Evolutionary conservation across 2,113 vertebrate genomes (phyloP).

Genomic region (Pluvialis apricaria): DNA sequence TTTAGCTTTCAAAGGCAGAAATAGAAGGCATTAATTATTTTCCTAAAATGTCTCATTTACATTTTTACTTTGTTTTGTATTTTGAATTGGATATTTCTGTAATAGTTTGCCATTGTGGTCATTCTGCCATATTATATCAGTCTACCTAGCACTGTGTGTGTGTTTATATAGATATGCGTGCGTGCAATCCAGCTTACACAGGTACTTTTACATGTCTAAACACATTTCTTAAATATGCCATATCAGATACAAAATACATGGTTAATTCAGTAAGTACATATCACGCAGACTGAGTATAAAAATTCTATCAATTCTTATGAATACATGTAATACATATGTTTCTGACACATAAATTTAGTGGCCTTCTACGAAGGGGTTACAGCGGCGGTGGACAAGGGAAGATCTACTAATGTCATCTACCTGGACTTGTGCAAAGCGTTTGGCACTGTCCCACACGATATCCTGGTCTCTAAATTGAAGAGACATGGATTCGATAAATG

Average conservation of each 20-base stretch:
- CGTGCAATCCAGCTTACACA: background rate
- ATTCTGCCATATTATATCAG: background rate
- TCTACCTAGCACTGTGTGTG: background rate
- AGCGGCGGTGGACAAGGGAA: no score
- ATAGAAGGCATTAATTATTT: background rate
- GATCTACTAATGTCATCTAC: no score
- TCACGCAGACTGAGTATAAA: background rate
- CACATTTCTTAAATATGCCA: background rate
- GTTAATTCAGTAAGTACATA: background rate
- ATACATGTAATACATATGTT: background rate
- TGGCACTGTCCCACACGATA: no score
- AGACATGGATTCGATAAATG: no score
- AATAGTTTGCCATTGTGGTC: background rate
- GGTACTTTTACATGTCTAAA: background rate
- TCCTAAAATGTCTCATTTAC: background rate
- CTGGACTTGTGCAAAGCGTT: no score
- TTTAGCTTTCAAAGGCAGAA: background rate
- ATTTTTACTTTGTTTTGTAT: background rate
- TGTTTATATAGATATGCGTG: background rate
- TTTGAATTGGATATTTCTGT: background rate
- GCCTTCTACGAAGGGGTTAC: no score
- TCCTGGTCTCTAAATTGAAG: no score
- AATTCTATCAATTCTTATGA: background rate
- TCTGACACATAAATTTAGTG: no score
- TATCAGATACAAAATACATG: background rate